Evolutionary conservation across 1,140 invertebrate species (phyloP).

Genomic region (Aphelenchoides avenae): DNA sequence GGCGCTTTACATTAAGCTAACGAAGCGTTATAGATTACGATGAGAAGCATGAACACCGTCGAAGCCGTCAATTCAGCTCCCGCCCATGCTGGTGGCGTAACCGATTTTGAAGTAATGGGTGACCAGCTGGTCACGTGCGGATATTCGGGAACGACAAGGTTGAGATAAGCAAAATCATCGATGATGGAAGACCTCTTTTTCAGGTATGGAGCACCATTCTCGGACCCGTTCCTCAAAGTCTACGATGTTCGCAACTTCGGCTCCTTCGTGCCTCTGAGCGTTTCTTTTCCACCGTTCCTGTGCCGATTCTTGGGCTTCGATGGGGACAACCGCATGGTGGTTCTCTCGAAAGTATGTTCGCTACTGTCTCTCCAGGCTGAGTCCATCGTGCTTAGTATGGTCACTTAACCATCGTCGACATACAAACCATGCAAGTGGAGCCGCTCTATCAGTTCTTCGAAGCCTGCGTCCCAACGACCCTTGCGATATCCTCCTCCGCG

Average conservation of each 20-base stretch:
- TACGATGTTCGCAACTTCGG: slow-evolving; percentile 14
- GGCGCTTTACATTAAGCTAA: slow-evolving; percentile 1
- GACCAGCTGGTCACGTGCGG: slow-evolving; percentile 16
- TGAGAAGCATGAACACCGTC: slow-evolving; percentile 17
- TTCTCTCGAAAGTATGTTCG: slow-evolving; percentile 11
- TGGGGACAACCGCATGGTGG: slow-evolving; percentile 5
- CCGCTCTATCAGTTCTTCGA: slow-evolving; percentile 14
- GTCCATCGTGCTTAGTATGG: slow-evolving; percentile 9
- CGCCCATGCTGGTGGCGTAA: slow-evolving; percentile 12
- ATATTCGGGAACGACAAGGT: slow-evolving; percentile 16
- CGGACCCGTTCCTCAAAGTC: slow-evolving; percentile 12
- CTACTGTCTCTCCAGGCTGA: background rate
- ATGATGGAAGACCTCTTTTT: slow-evolving; percentile 2
- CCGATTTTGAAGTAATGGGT: slow-evolving; percentile 12
- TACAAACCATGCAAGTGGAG: slow-evolving; percentile 7
- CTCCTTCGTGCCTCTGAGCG: slow-evolving; percentile 3
- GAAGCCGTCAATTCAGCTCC: slow-evolving; percentile 1
- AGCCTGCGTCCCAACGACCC: background rate
- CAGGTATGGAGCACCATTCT: slow-evolving; percentile 6
- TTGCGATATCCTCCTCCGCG: slow-evolving; percentile 4
- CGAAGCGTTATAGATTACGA: slow-evolving; percentile 3
- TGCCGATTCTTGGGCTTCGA: slow-evolving; percentile 12
- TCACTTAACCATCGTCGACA: slow-evolving; percentile 2
- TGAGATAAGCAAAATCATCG: background rate
- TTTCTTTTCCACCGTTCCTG: background rate